Evolutionary conservation across 2,113 vertebrate genomes (phyloP).

Genomic region (Osmerus mordax): DNA sequence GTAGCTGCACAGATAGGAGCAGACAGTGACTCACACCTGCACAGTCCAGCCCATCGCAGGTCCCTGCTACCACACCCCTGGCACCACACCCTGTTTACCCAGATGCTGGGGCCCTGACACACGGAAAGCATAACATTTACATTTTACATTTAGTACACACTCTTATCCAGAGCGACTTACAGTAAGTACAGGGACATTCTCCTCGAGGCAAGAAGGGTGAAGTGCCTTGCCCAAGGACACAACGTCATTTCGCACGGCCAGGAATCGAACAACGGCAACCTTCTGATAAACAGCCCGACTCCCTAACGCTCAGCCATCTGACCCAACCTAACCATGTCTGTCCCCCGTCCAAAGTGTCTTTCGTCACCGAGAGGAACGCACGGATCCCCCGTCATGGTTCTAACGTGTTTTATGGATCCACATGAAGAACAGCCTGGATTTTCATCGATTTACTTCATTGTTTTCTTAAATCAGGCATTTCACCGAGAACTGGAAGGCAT

Average conservation of each 20-base stretch:
- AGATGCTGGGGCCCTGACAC: conserved; percentile 37
- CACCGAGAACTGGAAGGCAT: conserved; percentile 28
- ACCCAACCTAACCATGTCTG: neutral
- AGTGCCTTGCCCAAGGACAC: too few species aligned
- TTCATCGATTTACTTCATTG: conserved; percentile 51
- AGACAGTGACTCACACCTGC: conserved; percentile 66
- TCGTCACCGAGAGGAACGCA: neutral
- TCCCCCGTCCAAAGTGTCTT: conserved; percentile 7
- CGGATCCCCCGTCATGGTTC: neutral
- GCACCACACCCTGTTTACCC: conserved; percentile 33
- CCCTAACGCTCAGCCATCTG: too few species aligned
- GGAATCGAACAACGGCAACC: too few species aligned
- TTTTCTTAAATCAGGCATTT: conserved; percentile 35
- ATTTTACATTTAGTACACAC: too few species aligned
- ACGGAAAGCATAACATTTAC: neutral
- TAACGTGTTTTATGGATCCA: conserved; percentile 15
- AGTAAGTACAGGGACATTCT: too few species aligned
- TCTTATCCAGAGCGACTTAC: too few species aligned
- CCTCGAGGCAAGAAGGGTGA: too few species aligned
- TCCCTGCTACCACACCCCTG: conserved; percentile 19
- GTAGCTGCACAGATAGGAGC: conserved; percentile 24
- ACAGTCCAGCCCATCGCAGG: conserved; percentile 30
- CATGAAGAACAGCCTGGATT: conserved; percentile 13
- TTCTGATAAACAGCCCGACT: too few species aligned
- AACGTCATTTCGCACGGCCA: too few species aligned